Evolutionary conservation across 2,113 vertebrate genomes (phyloP), one percentile per base, ranked within the genome.

Genomic region (Catagonus wagneri): DNA sequence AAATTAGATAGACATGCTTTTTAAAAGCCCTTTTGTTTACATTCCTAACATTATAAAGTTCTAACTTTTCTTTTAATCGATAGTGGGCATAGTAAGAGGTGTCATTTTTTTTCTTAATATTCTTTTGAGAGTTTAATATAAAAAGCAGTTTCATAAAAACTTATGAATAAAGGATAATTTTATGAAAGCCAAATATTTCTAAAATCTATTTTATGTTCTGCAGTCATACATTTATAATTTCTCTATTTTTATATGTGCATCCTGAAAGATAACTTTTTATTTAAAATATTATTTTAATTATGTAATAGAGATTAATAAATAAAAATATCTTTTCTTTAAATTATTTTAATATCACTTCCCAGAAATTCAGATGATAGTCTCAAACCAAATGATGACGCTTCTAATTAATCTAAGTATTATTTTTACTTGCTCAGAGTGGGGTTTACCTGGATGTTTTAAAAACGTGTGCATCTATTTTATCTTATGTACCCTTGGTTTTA

Each of bases 101-200:
- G 74, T 34, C 74, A 89, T 71, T 25, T 20, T 65, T 94, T 85
- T 89, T 94, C 32, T 89, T 90, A 93, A 96, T 86, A 78, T 85
- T 75, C 11, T 95, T 90, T 93, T 96, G 65, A 89, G 63, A 75
- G 52, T 83, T 94, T 85, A 89, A 69, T 75, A 61, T 92, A 75
- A 93, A 96, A 75, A 89, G 1, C 5, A 52, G 86, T 87, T 97
- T 84, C 54, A 91, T 22, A 92, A 61, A 90, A 44, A 52, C 10
- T 66, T 91, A 87, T 90, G 68, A 94, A 68, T 72, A 76, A 89
- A 86, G 71, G 95, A 75, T 76, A 56, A 84, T 96, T 89, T 76
- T 29, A 81, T 85, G 90, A 83, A 90, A 63, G 13, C 23, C 91
- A 80, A 95, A 61, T 89, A 90, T 75, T 96, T 83, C 50, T 74